A percentile compares a stretch with the other conserved stretches of the same genome.
Evolutionary conservation across 2,888 invertebrate species (phyloP).

Genomic region (Papilio elwesi): DNA sequence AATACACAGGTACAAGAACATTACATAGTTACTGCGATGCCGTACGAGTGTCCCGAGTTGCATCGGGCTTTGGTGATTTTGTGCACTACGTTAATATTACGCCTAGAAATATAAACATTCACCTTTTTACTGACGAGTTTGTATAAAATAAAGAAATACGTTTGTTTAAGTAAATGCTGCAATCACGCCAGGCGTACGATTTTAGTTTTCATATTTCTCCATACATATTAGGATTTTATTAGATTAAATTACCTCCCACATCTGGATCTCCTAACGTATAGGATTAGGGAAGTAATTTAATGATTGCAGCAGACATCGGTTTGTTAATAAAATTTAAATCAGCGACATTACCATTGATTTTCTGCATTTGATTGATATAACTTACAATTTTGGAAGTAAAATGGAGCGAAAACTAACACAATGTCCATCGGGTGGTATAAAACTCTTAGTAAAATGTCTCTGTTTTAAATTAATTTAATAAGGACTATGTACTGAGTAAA

Average conservation of each 20-base stretch:
- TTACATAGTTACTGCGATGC: conserved; percentile 46
- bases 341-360: no score
- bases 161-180: background rate
- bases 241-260: no score
- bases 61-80: conserved; percentile 55
- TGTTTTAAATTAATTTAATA: background rate
- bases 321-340: no score
- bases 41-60: conserved; percentile 30
- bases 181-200: background rate
- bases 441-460: background rate
- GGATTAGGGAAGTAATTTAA: no score
- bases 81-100: conserved; percentile 74
- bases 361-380: no score
- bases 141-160: conserved; percentile 31
- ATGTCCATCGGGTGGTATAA: background rate
- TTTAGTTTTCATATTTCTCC: background rate
- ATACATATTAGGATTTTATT: no score
- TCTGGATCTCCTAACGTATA: no score
- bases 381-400: no score
- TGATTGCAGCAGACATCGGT: no score
- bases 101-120: conserved; percentile 68
- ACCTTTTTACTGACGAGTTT: conserved; percentile 60
- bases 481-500: background rate
- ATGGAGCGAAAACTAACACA: no score
- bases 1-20: conserved; percentile 58